Evolutionary conservation across 2,113 vertebrate genomes (phyloP).

Genomic region (Pungitius pungitius): DNA sequence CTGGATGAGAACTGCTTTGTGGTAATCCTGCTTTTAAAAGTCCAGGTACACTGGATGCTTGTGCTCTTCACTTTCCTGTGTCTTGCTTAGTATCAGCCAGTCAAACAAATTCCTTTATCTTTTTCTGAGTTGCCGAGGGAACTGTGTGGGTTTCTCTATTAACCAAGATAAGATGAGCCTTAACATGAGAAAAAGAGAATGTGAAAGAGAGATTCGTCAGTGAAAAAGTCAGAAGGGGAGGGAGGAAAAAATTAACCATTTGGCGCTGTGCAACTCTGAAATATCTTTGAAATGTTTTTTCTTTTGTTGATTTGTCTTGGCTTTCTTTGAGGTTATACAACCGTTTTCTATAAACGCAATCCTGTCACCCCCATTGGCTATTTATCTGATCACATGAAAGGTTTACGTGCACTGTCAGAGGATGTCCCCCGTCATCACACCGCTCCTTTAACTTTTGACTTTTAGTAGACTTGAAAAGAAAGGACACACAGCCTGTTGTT

Average conservation of each 20-base stretch:
- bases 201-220: conserved; percentile 36
- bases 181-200: conserved; percentile 41
- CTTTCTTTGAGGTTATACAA: too few species aligned
- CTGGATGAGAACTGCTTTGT: background rate
- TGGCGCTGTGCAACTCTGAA: conserved; percentile 26
- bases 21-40: conserved; percentile 33
- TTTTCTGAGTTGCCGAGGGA: conserved; percentile 74
- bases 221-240: conserved; percentile 4
- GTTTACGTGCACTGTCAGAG: background rate
- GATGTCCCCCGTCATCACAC: background rate
- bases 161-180: conserved; percentile 58
- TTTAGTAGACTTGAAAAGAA: too few species aligned
- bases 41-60: conserved; percentile 1
- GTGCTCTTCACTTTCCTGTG: conserved; percentile 4
- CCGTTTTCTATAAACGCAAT: too few species aligned
- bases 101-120: conserved; percentile 26
- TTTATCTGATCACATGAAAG: background rate
- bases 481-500: background rate
- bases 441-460: background rate
- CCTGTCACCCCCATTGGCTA: background rate
- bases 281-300: background rate
- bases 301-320: too few species aligned
- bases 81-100: conserved; percentile 40
- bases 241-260: conserved; percentile 8
- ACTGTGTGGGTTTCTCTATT: conserved; percentile 74